Evolutionary conservation across 2,113 vertebrate species (phyloP).

Genomic region (Sialia sialis): DNA sequence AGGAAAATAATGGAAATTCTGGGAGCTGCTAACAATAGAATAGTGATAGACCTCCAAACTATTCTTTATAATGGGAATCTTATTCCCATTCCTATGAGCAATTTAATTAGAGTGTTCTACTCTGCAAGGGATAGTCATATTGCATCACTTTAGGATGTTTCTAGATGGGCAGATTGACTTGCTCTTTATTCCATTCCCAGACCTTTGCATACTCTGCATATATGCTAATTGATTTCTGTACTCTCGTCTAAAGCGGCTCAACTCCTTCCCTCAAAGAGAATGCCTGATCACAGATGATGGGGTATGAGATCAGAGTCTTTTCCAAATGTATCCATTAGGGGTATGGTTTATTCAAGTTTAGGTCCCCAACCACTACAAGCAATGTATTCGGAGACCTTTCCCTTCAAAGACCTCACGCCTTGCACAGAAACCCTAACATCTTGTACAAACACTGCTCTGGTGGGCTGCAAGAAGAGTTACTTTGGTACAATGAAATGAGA

Average conservation of each 20-base stretch:
- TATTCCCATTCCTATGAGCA: not conserved
- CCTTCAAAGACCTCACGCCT: rapidly evolving
- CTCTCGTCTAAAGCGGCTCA: not conserved
- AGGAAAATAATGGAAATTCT: not conserved
- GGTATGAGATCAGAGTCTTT: not conserved
- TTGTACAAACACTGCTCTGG: not conserved
- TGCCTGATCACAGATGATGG: not conserved
- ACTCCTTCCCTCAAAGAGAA: not conserved
- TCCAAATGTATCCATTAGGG: not conserved
- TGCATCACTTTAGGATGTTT: not conserved
- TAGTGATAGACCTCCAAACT: not conserved
- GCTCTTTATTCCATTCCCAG: not conserved
- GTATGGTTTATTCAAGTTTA: not conserved
- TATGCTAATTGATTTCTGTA: not conserved
- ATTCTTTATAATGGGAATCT: not conserved
- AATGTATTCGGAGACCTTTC: not conserved
- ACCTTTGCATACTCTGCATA: not conserved
- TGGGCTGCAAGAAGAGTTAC: not conserved
- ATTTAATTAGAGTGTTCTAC: not conserved
- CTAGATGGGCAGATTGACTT: not conserved
- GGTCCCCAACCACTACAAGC: rapidly evolving
- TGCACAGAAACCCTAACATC: not conserved
- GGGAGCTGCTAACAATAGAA: not conserved
- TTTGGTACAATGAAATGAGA: not conserved
- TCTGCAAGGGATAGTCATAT: not conserved